These are phyloP conservation scores for Halictus rubicundus DNA, from an alignment of 1,140 invertebrate genomes.

Conservation along the genomic window DNA sequence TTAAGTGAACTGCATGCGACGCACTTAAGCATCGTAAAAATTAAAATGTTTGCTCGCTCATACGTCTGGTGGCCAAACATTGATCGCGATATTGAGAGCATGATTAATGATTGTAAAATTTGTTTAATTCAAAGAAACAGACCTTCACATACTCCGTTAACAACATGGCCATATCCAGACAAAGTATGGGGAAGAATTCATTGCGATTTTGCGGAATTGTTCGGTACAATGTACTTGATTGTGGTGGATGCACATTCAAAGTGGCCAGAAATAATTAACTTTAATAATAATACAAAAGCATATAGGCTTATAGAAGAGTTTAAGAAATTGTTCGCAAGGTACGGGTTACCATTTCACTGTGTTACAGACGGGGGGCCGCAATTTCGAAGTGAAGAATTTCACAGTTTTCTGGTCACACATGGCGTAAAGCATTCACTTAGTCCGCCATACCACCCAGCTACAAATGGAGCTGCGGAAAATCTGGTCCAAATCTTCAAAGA, in stretches of 20 bases:
- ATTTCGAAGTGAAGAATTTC: too few species aligned
- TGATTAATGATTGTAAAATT: constrained; percentile 39
- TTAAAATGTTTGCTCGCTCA: too few species aligned
- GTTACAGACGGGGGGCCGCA: too few species aligned
- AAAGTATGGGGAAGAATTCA: constrained; percentile 18
- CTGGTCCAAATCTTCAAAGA: constrained; percentile 33
- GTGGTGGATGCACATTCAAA: too few species aligned
- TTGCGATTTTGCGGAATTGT: constrained; percentile 33
- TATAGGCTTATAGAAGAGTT: constrained; percentile 8
- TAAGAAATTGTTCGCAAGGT: too few species aligned
- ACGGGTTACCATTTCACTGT: too few species aligned
- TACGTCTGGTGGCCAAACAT: too few species aligned
- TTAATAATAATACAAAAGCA: too few species aligned
- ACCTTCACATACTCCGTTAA: constrained; percentile 16
- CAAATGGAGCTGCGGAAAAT: constrained; percentile 43
- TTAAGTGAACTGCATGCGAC: too few species aligned
- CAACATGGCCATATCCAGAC: not conserved
- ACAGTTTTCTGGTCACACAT: not conserved
- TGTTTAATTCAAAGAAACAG: constrained; percentile 58
- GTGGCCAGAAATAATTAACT: too few species aligned
- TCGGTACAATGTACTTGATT: not conserved
- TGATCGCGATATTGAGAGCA: constrained; percentile 49
- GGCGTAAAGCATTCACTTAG: constrained; percentile 22
- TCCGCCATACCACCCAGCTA: constrained; percentile 19
- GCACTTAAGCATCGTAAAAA: too few species aligned